These are phyloP conservation scores for Eonycteris spelaea DNA, from an alignment of 2,113 vertebrate species.

Conservation along the genomic window DNA sequence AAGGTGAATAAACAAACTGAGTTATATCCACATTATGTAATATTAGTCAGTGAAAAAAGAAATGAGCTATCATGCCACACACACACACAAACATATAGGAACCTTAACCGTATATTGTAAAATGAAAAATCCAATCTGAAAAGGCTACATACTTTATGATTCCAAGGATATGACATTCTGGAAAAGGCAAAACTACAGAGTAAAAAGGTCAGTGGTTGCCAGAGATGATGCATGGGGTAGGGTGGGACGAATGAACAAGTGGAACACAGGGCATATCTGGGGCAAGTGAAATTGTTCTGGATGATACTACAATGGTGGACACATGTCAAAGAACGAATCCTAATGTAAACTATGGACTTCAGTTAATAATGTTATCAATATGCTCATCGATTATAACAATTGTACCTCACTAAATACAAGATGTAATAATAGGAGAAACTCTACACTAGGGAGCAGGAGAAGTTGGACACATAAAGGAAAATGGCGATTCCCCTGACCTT, in stretches of 20 bases:
- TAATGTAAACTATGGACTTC: background rate
- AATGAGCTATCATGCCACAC: background rate
- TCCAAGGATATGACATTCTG: background rate
- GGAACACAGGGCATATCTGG: background rate
- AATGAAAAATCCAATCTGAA: background rate
- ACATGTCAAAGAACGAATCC: background rate
- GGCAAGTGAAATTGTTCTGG: background rate
- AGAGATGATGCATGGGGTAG: background rate
- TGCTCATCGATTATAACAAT: background rate
- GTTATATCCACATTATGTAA: background rate
- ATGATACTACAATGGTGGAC: background rate
- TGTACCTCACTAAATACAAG: background rate
- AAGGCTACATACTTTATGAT: background rate
- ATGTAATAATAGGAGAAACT: background rate
- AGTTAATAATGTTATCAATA: background rate
- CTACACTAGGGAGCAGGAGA: no score
- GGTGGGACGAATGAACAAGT: background rate
- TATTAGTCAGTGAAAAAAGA: background rate
- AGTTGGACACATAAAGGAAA: background rate
- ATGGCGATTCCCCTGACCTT: background rate
- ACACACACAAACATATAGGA: background rate
- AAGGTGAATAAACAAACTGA: background rate
- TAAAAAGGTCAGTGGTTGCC: background rate
- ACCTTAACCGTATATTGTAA: background rate
- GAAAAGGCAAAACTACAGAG: background rate